These are phyloP conservation scores for Drosophila demipolita DNA, from an alignment of 2,888 invertebrate species.

Conservation along the genomic window DNA sequence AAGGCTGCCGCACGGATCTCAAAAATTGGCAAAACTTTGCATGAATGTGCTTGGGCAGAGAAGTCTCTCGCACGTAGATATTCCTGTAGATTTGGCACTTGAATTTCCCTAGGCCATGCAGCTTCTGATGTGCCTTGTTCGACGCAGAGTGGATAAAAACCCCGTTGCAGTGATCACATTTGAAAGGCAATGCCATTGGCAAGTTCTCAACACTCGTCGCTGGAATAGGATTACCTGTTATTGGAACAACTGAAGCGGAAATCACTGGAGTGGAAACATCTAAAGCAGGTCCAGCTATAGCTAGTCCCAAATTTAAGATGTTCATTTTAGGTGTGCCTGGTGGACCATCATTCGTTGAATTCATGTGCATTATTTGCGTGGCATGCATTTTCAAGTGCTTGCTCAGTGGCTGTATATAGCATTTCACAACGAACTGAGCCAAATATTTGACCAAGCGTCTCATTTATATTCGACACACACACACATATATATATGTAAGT, in stretches of 20 bases:
- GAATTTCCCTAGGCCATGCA: not conserved
- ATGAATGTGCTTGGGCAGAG: slow-evolving; percentile 32
- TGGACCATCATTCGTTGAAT: not conserved
- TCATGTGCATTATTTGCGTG: not conserved
- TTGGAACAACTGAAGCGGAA: not conserved
- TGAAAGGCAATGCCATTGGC: no score
- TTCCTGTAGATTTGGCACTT: slow-evolving; percentile 43
- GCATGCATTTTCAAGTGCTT: slow-evolving; percentile 44
- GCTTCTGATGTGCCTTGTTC: not conserved
- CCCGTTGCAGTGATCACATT: not conserved
- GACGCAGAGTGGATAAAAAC: not conserved
- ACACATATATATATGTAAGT: not conserved
- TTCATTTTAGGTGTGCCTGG: not conserved
- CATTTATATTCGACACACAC: slow-evolving; percentile 31
- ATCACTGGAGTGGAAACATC: not conserved
- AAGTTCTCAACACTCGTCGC: not conserved
- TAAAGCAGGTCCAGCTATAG: not conserved
- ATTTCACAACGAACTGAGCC: slow-evolving; percentile 33
- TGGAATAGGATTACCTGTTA: not conserved
- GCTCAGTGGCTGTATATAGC: slow-evolving; percentile 5
- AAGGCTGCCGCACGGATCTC: not conserved
- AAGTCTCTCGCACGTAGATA: slow-evolving; percentile 25
- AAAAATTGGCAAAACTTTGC: slow-evolving; percentile 24
- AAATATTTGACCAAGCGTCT: not conserved
- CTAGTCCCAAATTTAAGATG: no score